Evolutionary conservation across 2,888 invertebrate genomes (phyloP).

Genomic region (Doris montereyensis): DNA sequence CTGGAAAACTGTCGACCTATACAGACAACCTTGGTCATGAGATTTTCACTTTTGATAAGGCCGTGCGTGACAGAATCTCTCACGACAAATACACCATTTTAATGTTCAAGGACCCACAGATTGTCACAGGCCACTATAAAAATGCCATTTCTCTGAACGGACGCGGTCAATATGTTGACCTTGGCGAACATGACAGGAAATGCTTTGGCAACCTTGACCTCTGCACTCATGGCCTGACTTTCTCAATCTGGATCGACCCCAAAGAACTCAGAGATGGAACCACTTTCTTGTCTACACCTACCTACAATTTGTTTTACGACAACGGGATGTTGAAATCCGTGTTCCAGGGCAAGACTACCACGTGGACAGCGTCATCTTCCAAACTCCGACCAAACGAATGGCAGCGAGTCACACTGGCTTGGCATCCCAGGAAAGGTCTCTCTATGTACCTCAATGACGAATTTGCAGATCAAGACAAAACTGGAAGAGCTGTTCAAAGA

Average conservation of each 20-base stretch:
- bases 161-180: constrained; percentile 65
- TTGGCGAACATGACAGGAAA: constrained; percentile 60
- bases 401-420: constrained; percentile 67
- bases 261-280: constrained; percentile 53
- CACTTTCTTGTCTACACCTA: constrained; percentile 63
- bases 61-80: constrained; percentile 52
- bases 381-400: constrained; percentile 54
- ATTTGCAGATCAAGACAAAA: constrained; percentile 46
- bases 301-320: constrained; percentile 65
- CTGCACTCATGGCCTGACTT: constrained; percentile 63
- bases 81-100: constrained; percentile 62
- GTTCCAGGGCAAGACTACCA: constrained; percentile 51
- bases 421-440: constrained; percentile 66
- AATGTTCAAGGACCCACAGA: constrained; percentile 53
- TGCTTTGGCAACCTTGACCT: constrained; percentile 67
- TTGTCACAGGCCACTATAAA: constrained; percentile 52
- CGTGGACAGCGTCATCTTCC: constrained; percentile 61
- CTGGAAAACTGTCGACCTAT: too few species aligned
- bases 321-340: constrained; percentile 60
- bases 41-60: constrained; percentile 68
- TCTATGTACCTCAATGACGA: constrained; percentile 62
- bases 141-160: constrained; percentile 63
- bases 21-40: constrained; percentile 67
- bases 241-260: constrained; percentile 61
- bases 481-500: constrained; percentile 39